Conservation (phyloP, 2,888 invertebrate species). For the Dastarcus helophoroides region DNA sequence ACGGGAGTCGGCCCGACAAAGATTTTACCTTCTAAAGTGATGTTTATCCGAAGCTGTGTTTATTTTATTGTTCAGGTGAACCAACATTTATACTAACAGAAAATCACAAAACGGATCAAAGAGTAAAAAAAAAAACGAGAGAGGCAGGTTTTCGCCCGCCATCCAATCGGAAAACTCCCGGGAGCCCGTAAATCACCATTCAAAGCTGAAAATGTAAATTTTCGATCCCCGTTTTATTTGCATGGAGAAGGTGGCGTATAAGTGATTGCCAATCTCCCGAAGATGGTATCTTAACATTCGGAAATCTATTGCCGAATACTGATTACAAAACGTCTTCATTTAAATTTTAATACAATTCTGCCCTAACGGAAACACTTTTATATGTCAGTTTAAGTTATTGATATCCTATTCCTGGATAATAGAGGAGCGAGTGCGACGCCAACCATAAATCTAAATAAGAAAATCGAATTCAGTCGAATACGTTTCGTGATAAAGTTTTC, state of each 20-base stretch:
- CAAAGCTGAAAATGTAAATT: conserved; percentile 28
- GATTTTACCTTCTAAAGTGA: too few species aligned
- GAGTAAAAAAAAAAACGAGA: too few species aligned
- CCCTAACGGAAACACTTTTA: conserved; percentile 24
- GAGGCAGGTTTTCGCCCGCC: background rate
- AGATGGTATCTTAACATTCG: conserved; percentile 31
- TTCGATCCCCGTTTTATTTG: conserved; percentile 35
- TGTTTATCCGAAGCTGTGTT: too few species aligned
- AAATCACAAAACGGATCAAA: too few species aligned
- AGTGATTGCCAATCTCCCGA: conserved; percentile 35
- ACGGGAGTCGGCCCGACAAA: too few species aligned
- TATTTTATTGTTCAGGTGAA: too few species aligned
- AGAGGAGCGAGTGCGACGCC: too few species aligned
- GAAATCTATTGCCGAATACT: conserved; percentile 37
- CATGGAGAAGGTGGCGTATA: conserved; percentile 38
- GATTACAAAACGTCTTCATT: conserved; percentile 38
- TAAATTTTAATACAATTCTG: conserved; percentile 36
- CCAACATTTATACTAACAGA: too few species aligned
- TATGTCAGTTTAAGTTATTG: conserved; percentile 22
- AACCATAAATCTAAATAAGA: too few species aligned
- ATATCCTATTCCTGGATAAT: conserved; percentile 7
- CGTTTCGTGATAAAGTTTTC: too few species aligned
- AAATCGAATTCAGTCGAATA: too few species aligned
- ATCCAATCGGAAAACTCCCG: conserved; percentile 10
- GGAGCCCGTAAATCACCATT: conserved; percentile 27